These are phyloP conservation scores for Echinometra lucunter DNA, from an alignment of 53 echinoderm and acorn worm genomes.

Conservation along the genomic window DNA sequence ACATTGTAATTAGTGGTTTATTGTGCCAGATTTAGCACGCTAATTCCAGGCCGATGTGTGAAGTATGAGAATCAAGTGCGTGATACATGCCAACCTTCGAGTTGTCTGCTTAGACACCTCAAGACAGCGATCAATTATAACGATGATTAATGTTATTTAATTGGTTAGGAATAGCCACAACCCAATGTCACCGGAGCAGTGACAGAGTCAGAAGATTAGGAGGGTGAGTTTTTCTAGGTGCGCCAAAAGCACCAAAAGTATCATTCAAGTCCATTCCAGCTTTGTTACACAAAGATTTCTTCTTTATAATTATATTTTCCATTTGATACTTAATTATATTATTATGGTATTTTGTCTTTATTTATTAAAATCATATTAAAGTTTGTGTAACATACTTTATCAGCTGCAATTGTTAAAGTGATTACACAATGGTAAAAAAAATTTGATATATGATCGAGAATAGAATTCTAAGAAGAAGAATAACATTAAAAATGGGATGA, in stretches of 20 bases:
- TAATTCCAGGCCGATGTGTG: background rate
- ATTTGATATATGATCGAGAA: no score
- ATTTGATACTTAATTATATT: background rate
- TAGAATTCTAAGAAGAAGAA: no score
- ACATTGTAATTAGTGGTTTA: background rate
- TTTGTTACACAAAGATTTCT: background rate
- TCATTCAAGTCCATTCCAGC: background rate
- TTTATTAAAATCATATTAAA: no score
- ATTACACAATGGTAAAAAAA: no score
- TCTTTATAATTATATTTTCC: no score
- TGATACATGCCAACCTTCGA: background rate
- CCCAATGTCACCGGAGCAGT: background rate
- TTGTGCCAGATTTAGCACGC: background rate
- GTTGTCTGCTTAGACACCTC: background rate
- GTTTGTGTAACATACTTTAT: no score
- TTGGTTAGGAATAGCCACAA: slow-evolving; percentile 13
- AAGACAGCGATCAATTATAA: slow-evolving; percentile 18
- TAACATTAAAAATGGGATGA: no score
- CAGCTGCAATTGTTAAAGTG: no score
- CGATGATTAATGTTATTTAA: slow-evolving; percentile 25
- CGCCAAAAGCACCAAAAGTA: background rate
- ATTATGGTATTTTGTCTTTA: background rate
- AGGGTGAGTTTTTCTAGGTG: background rate
- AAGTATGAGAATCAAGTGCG: background rate
- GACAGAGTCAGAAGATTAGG: background rate